These are phyloP conservation scores for Gymnarchus niloticus DNA, from an alignment of 2,113 vertebrate genomes.

Conservation along the genomic window DNA sequence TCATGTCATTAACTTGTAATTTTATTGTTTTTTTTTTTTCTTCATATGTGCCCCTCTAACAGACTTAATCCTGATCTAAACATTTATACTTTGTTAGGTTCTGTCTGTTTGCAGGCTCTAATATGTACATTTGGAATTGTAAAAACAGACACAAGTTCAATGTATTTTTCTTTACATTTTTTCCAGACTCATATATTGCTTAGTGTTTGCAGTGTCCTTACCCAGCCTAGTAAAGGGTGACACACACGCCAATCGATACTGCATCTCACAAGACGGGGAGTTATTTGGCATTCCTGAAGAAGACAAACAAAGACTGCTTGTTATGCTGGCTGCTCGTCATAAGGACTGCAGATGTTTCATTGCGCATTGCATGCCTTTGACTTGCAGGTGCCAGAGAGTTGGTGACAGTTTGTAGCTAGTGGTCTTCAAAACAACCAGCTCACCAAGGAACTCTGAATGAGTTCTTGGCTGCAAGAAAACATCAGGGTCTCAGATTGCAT, in stretches of 20 bases:
- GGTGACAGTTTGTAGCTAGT: neutral
- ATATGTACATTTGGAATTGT: neutral
- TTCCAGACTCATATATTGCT: neutral
- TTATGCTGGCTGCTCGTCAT: neutral
- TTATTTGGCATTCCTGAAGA: neutral
- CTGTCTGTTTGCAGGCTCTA: neutral
- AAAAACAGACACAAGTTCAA: neutral
- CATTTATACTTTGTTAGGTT: neutral
- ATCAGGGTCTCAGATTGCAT: neutral
- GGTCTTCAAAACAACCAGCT: neutral
- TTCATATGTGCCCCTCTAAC: neutral
- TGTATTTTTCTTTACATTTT: neutral
- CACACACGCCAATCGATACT: neutral
- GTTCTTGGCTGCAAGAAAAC: neutral
- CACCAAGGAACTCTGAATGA: too few species aligned
- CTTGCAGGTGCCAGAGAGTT: neutral
- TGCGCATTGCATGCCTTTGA: neutral
- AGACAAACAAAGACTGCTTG: neutral
- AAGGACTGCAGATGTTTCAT: neutral
- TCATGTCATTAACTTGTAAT: too few species aligned
- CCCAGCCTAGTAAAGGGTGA: neutral
- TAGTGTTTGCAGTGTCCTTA: neutral
- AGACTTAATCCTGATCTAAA: neutral
- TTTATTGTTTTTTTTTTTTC: neutral
- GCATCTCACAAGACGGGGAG: neutral